Percentiles rank a stretch among this genome's conserved stretches.
These are phyloP conservation scores for Macrostomum cliftonense DNA, from an alignment of 2,888 invertebrate species.

Conservation along the genomic window DNA sequence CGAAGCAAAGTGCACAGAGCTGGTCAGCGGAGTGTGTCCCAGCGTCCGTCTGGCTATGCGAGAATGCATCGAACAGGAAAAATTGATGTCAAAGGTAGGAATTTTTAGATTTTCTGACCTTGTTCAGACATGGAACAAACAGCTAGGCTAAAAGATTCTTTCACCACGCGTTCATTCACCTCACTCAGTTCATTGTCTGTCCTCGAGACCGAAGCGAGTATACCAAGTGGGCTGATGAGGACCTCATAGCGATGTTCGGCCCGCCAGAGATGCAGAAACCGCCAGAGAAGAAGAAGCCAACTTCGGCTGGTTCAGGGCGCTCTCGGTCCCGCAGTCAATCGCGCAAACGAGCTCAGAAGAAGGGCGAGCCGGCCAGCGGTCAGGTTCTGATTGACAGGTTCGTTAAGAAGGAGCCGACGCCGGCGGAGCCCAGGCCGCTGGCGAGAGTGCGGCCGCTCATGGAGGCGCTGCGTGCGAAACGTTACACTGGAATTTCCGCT, in stretches of 20 bases:
- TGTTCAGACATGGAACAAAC: no score
- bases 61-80: constrained; percentile 7
- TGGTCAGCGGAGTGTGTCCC: neutral
- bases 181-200: constrained; percentile 7
- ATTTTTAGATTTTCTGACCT: no score
- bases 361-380: neutral
- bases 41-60: constrained; percentile 5
- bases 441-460: constrained; percentile 27
- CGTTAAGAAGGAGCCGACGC: constrained; percentile 19
- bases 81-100: constrained; percentile 5
- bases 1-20: constrained; percentile 5
- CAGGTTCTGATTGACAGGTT: constrained; percentile 12
- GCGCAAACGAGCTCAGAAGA: constrained; percentile 1
- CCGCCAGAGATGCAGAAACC: neutral
- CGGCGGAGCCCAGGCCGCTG: constrained; percentile 22
- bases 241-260: neutral
- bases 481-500: constrained; percentile 24
- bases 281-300: constrained; percentile 17
- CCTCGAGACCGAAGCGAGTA: constrained; percentile 9
- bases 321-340: no score
- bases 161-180: no score
- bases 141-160: no score
- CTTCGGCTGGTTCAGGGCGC: neutral
- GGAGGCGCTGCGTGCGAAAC: constrained; percentile 22
- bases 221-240: constrained; percentile 6